Conservation (phyloP, 2,797 vertebrate species). For the Setipinna tenuifilis region DNA sequence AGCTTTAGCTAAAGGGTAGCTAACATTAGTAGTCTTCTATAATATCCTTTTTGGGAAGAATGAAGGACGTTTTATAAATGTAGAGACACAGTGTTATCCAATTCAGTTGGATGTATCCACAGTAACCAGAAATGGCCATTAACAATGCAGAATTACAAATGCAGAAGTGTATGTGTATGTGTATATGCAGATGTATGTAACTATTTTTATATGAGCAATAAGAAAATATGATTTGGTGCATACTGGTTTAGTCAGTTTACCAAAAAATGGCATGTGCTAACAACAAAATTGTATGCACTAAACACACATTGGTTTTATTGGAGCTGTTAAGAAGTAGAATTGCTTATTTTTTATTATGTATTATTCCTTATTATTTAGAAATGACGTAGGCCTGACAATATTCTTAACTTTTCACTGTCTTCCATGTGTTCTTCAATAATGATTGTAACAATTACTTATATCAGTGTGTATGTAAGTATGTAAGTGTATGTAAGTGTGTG, state of each 20-base stretch:
- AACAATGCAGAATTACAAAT: neutral
- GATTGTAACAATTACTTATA: neutral
- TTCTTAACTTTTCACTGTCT: neutral
- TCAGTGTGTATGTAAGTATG: too few species aligned
- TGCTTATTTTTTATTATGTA: too few species aligned
- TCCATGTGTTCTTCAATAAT: neutral
- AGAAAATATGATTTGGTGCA: neutral
- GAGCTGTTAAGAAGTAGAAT: too few species aligned
- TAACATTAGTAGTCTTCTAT: constrained; percentile 1
- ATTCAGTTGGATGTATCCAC: neutral
- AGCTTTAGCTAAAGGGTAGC: constrained; percentile 31
- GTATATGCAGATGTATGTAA: too few species aligned
- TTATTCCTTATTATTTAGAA: too few species aligned
- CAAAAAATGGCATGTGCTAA: neutral
- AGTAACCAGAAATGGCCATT: neutral
- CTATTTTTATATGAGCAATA: neutral
- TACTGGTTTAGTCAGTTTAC: neutral
- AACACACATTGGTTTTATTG: too few species aligned
- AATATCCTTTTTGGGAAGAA: neutral
- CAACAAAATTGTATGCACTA: too few species aligned
- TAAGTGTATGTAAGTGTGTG: neutral
- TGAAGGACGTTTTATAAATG: neutral
- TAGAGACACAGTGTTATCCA: neutral
- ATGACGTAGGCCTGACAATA: neutral
- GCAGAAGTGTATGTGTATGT: neutral